phyloP scores from a whole-genome alignment of 1,140 invertebrate species.

The Ips nitidus region DNA sequence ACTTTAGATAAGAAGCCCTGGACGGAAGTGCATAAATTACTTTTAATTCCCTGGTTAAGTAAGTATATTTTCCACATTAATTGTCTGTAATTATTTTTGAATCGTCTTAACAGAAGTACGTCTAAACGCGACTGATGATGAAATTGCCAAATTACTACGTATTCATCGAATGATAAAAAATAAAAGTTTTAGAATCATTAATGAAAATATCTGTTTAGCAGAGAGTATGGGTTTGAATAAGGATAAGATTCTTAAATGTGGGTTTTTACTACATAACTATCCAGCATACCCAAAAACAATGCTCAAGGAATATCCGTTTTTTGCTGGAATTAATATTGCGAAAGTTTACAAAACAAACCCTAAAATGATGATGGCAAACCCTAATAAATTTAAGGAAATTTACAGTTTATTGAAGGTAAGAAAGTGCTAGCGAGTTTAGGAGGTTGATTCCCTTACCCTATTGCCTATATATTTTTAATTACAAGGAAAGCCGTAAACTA shows the following conservation, averaged over 20 bases:
- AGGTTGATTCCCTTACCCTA: too few relatives aligned
- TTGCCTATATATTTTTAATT: too few relatives aligned
- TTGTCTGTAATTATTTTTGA: slow-evolving; percentile 1
- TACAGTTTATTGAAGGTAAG: slow-evolving; percentile 52
- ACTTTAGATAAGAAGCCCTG: slow-evolving; percentile 12
- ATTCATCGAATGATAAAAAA: slow-evolving; percentile 56
- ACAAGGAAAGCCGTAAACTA: too few relatives aligned
- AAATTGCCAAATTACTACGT: slow-evolving; percentile 51
- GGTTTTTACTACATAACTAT: slow-evolving; percentile 55
- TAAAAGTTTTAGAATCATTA: slow-evolving; percentile 55
- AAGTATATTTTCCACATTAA: background rate
- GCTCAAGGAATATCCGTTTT: slow-evolving; percentile 51
- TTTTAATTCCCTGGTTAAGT: slow-evolving; percentile 30
- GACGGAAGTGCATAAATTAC: slow-evolving; percentile 16
- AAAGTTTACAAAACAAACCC: slow-evolving; percentile 54
- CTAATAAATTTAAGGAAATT: slow-evolving; percentile 51
- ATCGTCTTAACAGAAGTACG: slow-evolving; percentile 49
- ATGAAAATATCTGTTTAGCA: slow-evolving; percentile 53
- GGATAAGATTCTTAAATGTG: slow-evolving; percentile 55
- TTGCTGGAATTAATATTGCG: slow-evolving; percentile 54
- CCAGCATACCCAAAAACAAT: slow-evolving; percentile 55
- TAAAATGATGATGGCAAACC: slow-evolving; percentile 53
- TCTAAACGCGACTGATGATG: slow-evolving; percentile 53
- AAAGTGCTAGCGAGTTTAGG: too few relatives aligned
- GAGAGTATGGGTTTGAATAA: slow-evolving; percentile 42